Percentiles rank a stretch among this genome's conserved stretches.
phyloP scores from a whole-genome alignment of 2,888 invertebrate species.

The Pyrrhosoma nymphula region DNA sequence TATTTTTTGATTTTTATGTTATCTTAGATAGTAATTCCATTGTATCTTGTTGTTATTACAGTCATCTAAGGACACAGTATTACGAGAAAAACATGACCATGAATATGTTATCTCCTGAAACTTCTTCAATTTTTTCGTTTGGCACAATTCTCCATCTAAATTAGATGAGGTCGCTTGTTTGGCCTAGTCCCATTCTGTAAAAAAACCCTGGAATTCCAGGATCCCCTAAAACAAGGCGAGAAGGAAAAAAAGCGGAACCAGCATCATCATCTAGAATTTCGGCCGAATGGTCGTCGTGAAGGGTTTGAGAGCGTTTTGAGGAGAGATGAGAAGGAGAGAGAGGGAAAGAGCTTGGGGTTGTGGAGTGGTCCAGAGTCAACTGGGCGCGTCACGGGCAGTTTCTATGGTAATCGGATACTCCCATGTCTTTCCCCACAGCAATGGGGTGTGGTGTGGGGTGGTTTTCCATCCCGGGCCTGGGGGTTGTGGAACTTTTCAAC shows the following conservation, averaged over 20 bases:
- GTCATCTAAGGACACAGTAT: too few species aligned
- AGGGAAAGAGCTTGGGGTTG: neutral
- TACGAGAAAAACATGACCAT: too few species aligned
- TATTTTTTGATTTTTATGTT: too few species aligned
- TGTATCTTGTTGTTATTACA: too few species aligned
- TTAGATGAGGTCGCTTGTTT: too few species aligned
- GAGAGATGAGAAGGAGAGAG: neutral
- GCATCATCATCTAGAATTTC: neutral
- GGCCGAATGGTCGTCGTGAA: neutral
- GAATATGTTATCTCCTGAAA: too few species aligned
- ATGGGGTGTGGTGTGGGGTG: neutral
- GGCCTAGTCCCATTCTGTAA: too few species aligned
- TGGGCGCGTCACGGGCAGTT: constrained; percentile 13
- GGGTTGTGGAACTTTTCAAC: neutral
- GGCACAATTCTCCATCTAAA: too few species aligned
- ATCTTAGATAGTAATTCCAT: too few species aligned
- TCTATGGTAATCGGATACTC: constrained; percentile 21
- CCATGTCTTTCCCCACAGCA: neutral
- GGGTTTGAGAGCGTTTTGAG: neutral
- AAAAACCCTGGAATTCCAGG: too few species aligned
- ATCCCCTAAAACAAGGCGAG: neutral
- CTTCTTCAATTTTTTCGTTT: too few species aligned
- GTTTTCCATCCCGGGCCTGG: neutral
- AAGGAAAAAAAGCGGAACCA: neutral
- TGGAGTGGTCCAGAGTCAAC: constrained; percentile 6